These are phyloP conservation scores for Salvelinus alpinus DNA, from an alignment of 2,113 vertebrate species.

Conservation along the genomic window DNA sequence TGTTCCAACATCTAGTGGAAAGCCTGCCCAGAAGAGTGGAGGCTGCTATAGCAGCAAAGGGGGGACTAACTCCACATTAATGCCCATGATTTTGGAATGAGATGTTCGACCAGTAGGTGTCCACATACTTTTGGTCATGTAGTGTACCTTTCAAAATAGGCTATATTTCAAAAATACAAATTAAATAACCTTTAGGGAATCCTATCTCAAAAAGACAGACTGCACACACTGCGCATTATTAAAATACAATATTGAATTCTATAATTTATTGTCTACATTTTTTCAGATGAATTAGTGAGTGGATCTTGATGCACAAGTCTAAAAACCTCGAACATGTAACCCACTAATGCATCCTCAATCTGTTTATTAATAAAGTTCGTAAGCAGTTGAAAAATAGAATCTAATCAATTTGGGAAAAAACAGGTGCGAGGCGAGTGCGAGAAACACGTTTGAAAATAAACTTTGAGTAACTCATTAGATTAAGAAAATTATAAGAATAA, in stretches of 20 bases:
- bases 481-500: conserved; percentile 73
- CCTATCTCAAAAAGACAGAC: conserved; percentile 6
- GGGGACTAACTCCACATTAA: too few relatives aligned
- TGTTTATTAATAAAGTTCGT: conserved; percentile 53
- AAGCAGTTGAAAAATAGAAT: conserved; percentile 4
- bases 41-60: too few relatives aligned
- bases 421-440: conserved; percentile 32
- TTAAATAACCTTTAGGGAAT: background rate
- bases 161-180: background rate
- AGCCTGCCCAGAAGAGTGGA: too few relatives aligned
- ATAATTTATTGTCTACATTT: conserved; percentile 15
- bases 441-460: conserved; percentile 65
- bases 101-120: too few relatives aligned
- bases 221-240: background rate
- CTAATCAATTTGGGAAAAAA: conserved; percentile 20
- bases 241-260: conserved; percentile 8
- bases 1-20: too few relatives aligned
- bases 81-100: too few relatives aligned
- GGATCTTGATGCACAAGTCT: too few relatives aligned
- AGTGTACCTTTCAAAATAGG: conserved; percentile 28
- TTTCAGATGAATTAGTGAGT: conserved; percentile 19
- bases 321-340: too few relatives aligned
- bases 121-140: too few relatives aligned
- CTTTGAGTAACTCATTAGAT: conserved; percentile 71
- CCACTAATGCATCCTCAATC: conserved; percentile 23